Evolutionary conservation across 2,113 vertebrate species (phyloP).

Genomic region (Macquaria australasica): DNA sequence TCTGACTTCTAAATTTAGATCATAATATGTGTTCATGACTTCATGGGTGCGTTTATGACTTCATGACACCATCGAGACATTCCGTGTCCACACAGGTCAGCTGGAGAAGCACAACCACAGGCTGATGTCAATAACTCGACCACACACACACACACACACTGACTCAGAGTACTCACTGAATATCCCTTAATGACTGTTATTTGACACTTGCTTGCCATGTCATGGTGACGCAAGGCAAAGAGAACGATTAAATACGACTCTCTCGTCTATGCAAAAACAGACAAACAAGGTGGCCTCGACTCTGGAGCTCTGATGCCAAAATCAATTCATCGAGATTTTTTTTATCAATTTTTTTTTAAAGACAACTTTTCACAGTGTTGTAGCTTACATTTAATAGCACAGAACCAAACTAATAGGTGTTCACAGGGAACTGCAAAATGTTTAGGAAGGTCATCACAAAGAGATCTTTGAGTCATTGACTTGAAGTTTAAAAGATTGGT

Average conservation of each 20-base stretch:
- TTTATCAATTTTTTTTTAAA: background rate
- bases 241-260: constrained; percentile 50
- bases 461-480: background rate
- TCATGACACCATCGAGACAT: constrained; percentile 53
- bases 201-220: constrained; percentile 67
- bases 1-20: constrained; percentile 58
- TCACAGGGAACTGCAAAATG: background rate
- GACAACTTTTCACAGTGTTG: background rate
- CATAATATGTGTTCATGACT: constrained; percentile 62
- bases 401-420: background rate
- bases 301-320: background rate
- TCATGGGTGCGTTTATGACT: constrained; percentile 37
- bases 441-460: background rate
- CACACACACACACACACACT: constrained; percentile 23
- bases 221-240: constrained; percentile 64
- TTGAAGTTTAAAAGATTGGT: background rate
- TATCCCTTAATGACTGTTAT: constrained; percentile 81
- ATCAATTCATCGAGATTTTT: background rate
- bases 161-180: constrained; percentile 40
- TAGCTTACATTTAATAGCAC: background rate
- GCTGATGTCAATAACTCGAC: constrained; percentile 51
- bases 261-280: constrained; percentile 44
- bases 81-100: constrained; percentile 48
- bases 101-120: constrained; percentile 26
- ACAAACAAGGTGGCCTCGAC: constrained; percentile 43